Evolutionary conservation across 2,797 vertebrate species (phyloP).

Genomic region (Urocyon cinereoargenteus): DNA sequence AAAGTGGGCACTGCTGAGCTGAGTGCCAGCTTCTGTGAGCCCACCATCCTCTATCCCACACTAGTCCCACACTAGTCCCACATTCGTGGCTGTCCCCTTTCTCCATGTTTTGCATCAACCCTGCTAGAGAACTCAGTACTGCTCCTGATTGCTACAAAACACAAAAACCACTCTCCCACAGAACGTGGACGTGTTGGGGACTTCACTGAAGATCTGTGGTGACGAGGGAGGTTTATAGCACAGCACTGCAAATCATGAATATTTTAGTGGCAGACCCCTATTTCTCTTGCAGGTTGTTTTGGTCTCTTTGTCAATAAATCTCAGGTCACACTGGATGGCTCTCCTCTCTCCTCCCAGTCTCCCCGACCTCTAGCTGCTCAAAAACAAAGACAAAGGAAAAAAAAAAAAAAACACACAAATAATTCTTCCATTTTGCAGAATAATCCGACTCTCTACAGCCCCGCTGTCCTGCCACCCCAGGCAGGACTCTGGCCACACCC

Average conservation of each 20-base stretch:
- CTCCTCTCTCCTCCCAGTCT: not conserved
- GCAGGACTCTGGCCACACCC: not conserved
- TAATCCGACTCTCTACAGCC: not conserved
- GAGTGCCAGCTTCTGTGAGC: not conserved
- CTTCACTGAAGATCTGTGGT: not conserved
- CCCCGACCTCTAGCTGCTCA: not conserved
- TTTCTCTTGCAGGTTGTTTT: not conserved
- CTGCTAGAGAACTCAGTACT: not conserved
- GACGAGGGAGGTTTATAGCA: not conserved
- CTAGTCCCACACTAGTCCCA: not conserved
- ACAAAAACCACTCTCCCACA: not conserved
- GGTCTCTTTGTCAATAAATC: not conserved
- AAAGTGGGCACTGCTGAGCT: not conserved
- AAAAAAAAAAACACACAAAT: not conserved
- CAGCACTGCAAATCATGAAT: not conserved
- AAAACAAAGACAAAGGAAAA: not conserved
- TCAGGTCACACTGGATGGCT: not conserved
- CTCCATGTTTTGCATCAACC: not conserved
- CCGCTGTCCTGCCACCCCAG: no score
- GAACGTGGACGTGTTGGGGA: not conserved
- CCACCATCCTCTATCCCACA: not conserved
- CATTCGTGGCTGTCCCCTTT: not conserved
- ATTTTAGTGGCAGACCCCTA: not conserved
- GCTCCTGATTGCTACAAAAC: not conserved
- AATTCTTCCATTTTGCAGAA: conserved; percentile 6